Evolutionary conservation across 2,797 vertebrate genomes (phyloP), one percentile per base, ranked within the genome.

Genomic region (Diplodus sargus): DNA sequence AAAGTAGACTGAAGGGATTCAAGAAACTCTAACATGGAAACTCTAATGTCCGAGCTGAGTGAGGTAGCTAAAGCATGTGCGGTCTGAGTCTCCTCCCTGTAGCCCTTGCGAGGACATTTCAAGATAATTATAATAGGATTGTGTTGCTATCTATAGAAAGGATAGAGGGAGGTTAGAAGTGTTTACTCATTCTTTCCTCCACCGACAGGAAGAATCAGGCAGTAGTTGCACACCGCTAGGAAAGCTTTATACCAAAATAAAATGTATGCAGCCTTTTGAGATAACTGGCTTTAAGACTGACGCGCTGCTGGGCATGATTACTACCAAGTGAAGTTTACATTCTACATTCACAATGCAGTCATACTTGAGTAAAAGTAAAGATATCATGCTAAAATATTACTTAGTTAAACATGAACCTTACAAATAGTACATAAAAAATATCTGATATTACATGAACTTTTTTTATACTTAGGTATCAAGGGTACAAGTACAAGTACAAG

Each of bases 71-170:
- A 85, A 85, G 82, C 72, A 66, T 79, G 79, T 84, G 74, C 51
- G 70, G 67, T 74, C 68, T 70, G 72, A 82, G 79, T 82, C 83
- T 74, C 85, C 86, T 91, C 83, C 42, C 76, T 77, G 70, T 64
- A 90, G 74, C 84, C 81, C 84, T 88, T 82, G 90, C 93, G 87
- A 95, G 95, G 95, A 96, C 95, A 94, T 94, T 95, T 96, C 91
- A 93, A 93, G 95, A 95, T 96, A 95, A 96, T 92, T 93, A 89
- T 96, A 96, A 96, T 95, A 96, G 95, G 96, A 96, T 96, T 95
- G 85, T 62, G 85, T 83, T 95, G 93, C 96, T 96, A 95, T 94
- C 85, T 95, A 95, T 96, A 96, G 96, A 85, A 90, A 90, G 92
- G 92, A 95, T 94, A 91, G 90, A 94, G 89, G 94, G 90, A 94